Conservation (phyloP, 2,797 vertebrate species). For the Pseudochaenichthys georgianus region DNA sequence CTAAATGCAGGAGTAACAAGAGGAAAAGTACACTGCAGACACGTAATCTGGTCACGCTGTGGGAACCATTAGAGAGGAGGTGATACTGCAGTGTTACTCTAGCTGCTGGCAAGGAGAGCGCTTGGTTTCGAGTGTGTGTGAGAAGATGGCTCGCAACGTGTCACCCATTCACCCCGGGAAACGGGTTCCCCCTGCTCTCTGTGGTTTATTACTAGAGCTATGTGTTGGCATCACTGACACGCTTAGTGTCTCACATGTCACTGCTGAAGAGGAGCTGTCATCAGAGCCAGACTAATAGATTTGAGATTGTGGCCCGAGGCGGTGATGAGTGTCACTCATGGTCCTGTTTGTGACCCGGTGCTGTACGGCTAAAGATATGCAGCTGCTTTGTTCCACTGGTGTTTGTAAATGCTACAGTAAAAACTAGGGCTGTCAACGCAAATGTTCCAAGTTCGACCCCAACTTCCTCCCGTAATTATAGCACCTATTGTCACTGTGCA, state of each 20-base stretch:
- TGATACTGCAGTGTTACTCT: conserved; percentile 33
- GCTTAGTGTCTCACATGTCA: conserved; percentile 73
- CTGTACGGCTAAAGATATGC: not conserved
- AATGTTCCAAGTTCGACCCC: not conserved
- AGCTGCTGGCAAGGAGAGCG: conserved; percentile 25
- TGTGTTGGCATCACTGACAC: conserved; percentile 51
- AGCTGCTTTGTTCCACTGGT: conserved; percentile 4
- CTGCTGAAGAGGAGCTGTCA: conserved; percentile 62
- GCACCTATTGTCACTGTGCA: too few relatives aligned
- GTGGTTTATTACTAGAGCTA: conserved; percentile 69
- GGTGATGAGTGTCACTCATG: conserved; percentile 48
- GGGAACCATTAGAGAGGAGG: conserved; percentile 37
- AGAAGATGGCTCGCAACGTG: conserved; percentile 52
- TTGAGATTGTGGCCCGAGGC: conserved; percentile 42
- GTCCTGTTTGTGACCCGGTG: conserved; percentile 26
- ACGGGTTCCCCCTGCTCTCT: conserved; percentile 58
- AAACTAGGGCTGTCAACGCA: not conserved
- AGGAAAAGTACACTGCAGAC: conserved; percentile 42
- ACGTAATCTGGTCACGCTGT: conserved; percentile 40
- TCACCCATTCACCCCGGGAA: conserved; percentile 29
- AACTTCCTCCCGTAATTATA: too few relatives aligned
- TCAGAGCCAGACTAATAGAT: conserved; percentile 63
- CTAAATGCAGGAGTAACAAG: conserved; percentile 12
- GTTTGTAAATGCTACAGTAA: not conserved
- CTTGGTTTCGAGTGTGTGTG: conserved; percentile 57